Evolutionary conservation across 2,113 vertebrate genomes (phyloP).

Genomic region (Dendropsophus ebraccatus): DNA sequence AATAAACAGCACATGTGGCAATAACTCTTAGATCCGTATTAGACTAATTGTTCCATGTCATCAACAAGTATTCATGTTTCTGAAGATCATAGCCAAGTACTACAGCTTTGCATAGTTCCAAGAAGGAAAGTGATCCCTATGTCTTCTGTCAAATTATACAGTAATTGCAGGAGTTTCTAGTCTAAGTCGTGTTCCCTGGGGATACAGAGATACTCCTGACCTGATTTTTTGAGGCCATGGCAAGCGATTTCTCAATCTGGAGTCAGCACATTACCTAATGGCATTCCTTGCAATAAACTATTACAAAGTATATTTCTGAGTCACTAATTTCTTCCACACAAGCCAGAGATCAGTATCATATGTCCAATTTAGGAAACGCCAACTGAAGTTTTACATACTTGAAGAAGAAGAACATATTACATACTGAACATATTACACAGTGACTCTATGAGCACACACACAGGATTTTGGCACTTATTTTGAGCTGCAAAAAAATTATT

Average conservation of each 20-base stretch:
- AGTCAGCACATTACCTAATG: conserved; percentile 40
- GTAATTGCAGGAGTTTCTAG: not conserved
- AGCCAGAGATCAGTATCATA: conserved; percentile 16
- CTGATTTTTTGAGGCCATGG: not conserved
- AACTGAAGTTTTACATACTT: not conserved
- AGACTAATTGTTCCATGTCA: not conserved
- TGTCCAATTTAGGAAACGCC: conserved; percentile 20
- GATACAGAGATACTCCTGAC: not conserved
- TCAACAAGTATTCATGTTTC: not conserved
- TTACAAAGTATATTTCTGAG: conserved; percentile 16
- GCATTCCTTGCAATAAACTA: conserved; percentile 17
- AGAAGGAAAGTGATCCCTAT: not conserved
- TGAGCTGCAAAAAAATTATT: too few relatives aligned
- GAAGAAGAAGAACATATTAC: not conserved
- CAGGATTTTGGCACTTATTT: too few relatives aligned
- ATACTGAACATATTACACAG: not conserved
- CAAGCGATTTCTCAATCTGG: conserved; percentile 22
- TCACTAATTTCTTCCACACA: conserved; percentile 34
- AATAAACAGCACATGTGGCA: too few relatives aligned
- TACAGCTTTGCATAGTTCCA: not conserved
- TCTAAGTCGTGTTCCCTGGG: not conserved
- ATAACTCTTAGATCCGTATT: not conserved
- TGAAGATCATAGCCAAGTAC: too few relatives aligned
- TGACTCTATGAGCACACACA: too few relatives aligned
- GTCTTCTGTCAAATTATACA: not conserved